Conservation (phyloP, 2,113 vertebrate species). For the Nyctereutes procyonoides region DNA sequence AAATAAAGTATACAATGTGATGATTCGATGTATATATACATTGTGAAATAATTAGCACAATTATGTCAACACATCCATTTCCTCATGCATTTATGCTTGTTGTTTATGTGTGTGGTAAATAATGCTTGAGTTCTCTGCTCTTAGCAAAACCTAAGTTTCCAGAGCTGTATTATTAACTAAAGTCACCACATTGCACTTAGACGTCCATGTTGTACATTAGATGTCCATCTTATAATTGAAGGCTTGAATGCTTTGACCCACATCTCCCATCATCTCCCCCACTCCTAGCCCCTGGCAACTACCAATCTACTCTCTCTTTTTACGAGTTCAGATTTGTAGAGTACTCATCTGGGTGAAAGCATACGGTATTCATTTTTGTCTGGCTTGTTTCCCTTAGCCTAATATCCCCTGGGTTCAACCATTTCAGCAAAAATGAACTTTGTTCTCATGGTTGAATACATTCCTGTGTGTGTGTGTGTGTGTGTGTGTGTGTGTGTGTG, state of each 20-base stretch:
- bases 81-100: background rate
- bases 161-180: background rate
- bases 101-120: background rate
- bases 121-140: background rate
- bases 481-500: background rate
- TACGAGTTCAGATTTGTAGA: background rate
- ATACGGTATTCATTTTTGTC: background rate
- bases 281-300: background rate
- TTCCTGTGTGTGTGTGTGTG: background rate
- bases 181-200: background rate
- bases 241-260: background rate
- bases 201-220: background rate
- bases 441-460: background rate
- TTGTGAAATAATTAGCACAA: background rate
- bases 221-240: background rate
- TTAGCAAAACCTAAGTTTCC: background rate
- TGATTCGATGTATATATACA: background rate
- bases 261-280: background rate
- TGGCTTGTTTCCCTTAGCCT: background rate
- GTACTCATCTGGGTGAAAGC: background rate
- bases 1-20: background rate
- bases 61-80: background rate
- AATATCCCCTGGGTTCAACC: background rate
- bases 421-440: background rate
- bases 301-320: background rate